Conservation (phyloP, 1,140 invertebrate species). For the Hyphantria cunea region DNA sequence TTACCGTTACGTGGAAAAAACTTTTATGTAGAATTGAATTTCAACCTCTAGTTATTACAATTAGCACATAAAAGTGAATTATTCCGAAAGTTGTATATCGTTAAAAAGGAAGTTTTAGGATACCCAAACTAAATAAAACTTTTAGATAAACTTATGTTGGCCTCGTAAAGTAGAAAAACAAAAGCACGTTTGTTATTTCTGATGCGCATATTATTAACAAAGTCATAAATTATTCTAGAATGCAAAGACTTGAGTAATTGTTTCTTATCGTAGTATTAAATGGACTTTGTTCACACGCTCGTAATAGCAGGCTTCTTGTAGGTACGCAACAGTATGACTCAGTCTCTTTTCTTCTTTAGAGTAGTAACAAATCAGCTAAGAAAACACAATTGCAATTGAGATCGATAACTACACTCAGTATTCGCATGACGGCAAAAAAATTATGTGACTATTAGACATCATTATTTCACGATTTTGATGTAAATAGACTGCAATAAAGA, state of each 20-base stretch:
- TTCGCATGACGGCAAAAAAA: background rate
- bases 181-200: background rate
- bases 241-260: no score
- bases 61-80: no score
- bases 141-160: no score
- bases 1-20: no score
- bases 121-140: no score
- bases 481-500: no score
- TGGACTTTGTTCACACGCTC: constrained; percentile 4
- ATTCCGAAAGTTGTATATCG: no score
- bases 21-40: no score
- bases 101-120: no score
- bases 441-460: background rate
- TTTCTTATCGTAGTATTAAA: background rate
- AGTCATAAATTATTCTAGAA: background rate
- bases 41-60: no score
- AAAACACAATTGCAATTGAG: background rate
- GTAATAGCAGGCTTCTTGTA: constrained; percentile 1
- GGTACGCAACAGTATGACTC: constrained; percentile 2
- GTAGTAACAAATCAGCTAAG: background rate
- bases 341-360: background rate
- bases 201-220: background rate
- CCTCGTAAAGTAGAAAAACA: no score
- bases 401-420: background rate
- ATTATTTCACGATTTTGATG: no score